phyloP scores from a whole-genome alignment of 2,888 invertebrate genomes.

The Adelognathus sp. region DNA sequence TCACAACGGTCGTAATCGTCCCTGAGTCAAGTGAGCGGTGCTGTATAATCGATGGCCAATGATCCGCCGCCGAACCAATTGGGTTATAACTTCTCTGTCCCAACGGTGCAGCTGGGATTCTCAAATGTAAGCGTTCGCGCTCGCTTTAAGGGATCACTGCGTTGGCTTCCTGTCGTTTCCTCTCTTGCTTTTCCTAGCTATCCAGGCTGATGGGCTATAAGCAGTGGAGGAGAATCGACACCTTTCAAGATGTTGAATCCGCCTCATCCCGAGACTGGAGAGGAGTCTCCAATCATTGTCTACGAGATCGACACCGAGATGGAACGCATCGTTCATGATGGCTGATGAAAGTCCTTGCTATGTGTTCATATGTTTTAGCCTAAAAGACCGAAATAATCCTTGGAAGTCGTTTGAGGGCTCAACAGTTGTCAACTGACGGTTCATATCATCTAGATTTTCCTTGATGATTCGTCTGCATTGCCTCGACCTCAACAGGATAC shows the following conservation, averaged over 20 bases:
- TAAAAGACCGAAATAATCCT: no score
- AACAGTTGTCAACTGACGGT: neutral
- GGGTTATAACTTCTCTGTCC: neutral
- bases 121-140: neutral
- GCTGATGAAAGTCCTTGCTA: neutral
- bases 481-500: no score
- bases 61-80: neutral
- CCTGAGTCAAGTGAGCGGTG: neutral
- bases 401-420: no score
- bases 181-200: neutral
- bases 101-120: neutral
- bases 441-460: neutral
- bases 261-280: neutral
- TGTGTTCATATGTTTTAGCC: neutral
- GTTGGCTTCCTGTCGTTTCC: neutral
- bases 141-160: neutral
- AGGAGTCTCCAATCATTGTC: neutral
- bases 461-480: no score
- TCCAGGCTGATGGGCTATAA: neutral
- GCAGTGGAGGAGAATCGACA: neutral
- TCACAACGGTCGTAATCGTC: neutral
- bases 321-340: neutral
- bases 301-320: neutral
- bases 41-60: constrained; percentile 2
- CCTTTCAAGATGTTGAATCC: no score